Conservation (phyloP, 2,888 invertebrate genomes). For the Entomobrya proxima region DNA sequence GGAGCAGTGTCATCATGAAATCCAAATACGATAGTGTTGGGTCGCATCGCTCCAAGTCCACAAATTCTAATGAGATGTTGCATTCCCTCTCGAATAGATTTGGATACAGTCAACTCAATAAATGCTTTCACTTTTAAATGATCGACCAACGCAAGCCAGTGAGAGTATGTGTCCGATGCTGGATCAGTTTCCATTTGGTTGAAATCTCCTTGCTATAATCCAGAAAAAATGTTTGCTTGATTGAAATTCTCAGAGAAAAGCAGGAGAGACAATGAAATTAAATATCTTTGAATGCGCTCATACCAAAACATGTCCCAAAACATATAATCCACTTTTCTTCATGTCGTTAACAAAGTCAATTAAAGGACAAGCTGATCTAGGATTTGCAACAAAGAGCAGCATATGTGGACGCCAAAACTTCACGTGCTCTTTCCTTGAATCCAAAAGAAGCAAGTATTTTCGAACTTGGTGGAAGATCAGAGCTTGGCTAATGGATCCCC, state of each 20-base stretch:
- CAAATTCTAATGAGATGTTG: conserved; percentile 93
- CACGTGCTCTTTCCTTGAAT: conserved; percentile 97
- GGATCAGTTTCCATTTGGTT: conserved; percentile 82
- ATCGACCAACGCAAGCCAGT: conserved; percentile 96
- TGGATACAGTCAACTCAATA: conserved; percentile 93
- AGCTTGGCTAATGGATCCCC: conserved; percentile 99
- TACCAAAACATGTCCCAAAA: conserved; percentile 89
- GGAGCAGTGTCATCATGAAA: conserved; percentile 89
- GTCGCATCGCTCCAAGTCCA: conserved; percentile 95
- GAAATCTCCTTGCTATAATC: conserved; percentile 77
- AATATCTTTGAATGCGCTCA: conserved; percentile 72
- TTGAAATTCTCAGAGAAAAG: no score
- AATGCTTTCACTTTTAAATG: conserved; percentile 97
- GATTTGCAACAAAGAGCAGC: conserved; percentile 92
- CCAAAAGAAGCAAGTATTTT: conserved; percentile 96
- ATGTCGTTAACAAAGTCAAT: conserved; percentile 98
- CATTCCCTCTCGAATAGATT: conserved; percentile 90
- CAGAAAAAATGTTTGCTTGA: not conserved
- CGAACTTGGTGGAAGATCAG: conserved; percentile 98
- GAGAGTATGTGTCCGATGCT: conserved; percentile 86
- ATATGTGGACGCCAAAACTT: conserved; percentile 99
- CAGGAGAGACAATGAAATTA: not conserved
- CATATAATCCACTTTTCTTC: conserved; percentile 94
- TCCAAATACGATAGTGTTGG: conserved; percentile 87
- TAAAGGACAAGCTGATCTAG: conserved; percentile 91